phyloP scores from a whole-genome alignment of 2,888 invertebrate species.

The Eilema caniola region DNA sequence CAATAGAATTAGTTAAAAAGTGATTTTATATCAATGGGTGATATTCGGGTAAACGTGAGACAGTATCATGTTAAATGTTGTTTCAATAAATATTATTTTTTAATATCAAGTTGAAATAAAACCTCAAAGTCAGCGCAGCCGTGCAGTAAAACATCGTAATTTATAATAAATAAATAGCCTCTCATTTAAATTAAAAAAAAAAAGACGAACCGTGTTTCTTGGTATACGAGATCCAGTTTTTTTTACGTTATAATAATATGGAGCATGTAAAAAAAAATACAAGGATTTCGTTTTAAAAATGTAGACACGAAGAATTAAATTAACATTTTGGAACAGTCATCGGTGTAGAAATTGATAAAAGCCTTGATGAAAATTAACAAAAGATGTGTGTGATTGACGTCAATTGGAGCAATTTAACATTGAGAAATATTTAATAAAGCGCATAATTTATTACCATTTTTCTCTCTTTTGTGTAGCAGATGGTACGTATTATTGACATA shows the following conservation, averaged over 20 bases:
- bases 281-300: slow-evolving; percentile 17
- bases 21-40: too few species aligned
- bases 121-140: slow-evolving; percentile 32
- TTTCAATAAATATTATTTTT: slow-evolving; percentile 40
- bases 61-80: slow-evolving; percentile 16
- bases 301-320: slow-evolving; percentile 11
- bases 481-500: background rate
- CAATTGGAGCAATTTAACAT: slow-evolving; percentile 10
- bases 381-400: slow-evolving; percentile 19
- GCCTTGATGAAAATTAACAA: slow-evolving; percentile 8
- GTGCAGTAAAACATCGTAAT: slow-evolving; percentile 52
- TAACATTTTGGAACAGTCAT: slow-evolving; percentile 18
- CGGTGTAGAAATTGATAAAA: slow-evolving; percentile 10
- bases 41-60: too few species aligned
- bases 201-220: slow-evolving; percentile 43
- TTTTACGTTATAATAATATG: slow-evolving; percentile 25
- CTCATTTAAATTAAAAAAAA: slow-evolving; percentile 50
- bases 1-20: too few species aligned
- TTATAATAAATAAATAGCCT: slow-evolving; percentile 48
- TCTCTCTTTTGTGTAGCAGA: background rate
- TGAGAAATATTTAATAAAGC: slow-evolving; percentile 10
- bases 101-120: slow-evolving; percentile 51
- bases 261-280: slow-evolving; percentile 15
- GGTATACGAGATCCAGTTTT: slow-evolving; percentile 40
- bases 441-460: background rate